These are phyloP conservation scores for Zhengitettix transpicula DNA, from an alignment of 2,888 invertebrate species.

Conservation along the genomic window DNA sequence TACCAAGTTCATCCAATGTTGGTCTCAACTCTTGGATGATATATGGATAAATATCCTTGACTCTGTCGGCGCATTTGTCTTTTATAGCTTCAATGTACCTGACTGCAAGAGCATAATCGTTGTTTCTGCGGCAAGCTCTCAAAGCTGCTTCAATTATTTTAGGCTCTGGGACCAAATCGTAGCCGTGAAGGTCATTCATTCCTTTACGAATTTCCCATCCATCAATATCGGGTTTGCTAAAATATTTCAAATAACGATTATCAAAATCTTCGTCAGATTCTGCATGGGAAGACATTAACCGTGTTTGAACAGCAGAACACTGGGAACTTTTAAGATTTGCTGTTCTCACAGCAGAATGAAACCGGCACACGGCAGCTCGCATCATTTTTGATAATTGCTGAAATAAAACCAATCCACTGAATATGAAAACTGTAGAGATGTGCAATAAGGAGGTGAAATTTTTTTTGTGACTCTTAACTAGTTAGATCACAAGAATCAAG, in stretches of 20 bases:
- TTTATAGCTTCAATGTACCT: constrained; percentile 86
- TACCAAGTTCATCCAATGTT: constrained; percentile 81
- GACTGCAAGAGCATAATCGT: constrained; percentile 84
- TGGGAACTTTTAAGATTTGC: constrained; percentile 6
- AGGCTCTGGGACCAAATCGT: constrained; percentile 89
- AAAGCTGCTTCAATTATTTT: constrained; percentile 72
- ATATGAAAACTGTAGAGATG: no score
- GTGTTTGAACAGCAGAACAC: constrained; percentile 9
- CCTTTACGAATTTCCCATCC: constrained; percentile 89
- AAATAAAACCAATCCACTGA: background rate
- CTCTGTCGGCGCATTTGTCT: constrained; percentile 65
- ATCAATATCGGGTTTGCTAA: constrained; percentile 76
- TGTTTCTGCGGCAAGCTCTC: constrained; percentile 80
- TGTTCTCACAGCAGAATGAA: constrained; percentile 8
- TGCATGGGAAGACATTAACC: constrained; percentile 17
- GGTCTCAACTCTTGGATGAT: constrained; percentile 81
- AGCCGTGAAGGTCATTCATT: constrained; percentile 74
- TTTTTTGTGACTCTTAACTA: no score
- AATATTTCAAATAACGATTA: constrained; percentile 63
- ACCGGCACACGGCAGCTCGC: constrained; percentile 11
- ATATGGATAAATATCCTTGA: constrained; percentile 70
- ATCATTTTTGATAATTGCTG: constrained; percentile 9
- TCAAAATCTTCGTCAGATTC: constrained; percentile 81
- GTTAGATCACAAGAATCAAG: no score
- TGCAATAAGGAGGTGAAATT: no score